Evolutionary conservation across 1,140 invertebrate species (phyloP), one percentile per base, ranked within the genome.

Genomic region (Samia ricini): DNA sequence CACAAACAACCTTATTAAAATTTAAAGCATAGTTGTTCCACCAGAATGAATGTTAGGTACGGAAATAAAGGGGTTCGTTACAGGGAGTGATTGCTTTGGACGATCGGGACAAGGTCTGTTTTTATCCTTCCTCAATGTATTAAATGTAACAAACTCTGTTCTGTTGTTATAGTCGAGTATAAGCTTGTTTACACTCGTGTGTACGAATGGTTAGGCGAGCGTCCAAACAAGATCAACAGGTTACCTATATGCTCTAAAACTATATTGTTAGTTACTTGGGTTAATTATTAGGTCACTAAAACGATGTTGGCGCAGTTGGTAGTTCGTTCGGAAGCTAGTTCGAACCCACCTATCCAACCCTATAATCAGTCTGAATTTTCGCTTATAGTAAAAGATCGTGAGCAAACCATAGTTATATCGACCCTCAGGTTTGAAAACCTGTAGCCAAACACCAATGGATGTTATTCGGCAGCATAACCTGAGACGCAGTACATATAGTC

Each of bases 151-250:
- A 56, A 56, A 29, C n/a, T 8, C n/a, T 29, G 55, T 19, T 20
- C 58, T 49, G 62, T 66, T 69, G 72, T 74, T 69, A 66, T 59
- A 63, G 22, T 42, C 64, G 71, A 64, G 71, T 74, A 71, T 74
- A 64, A 64, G 62, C 64, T 63, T 71, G 69, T 74, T 74, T 74
- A 63, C 69, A 74, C 71, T 67, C 55, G 50, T 51, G 42, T 59
- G 57, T 60, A 48, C 50, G 56, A 55, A 51, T 56, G 59, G 64
- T 68, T 63, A 49, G 65, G 59, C 56, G 15, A n/a, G 22, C 21
- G 52, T 22, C 33, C 56, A 58, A 58, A 21, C 20, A 20, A 50
- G 51, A 50, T 33, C 63, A 65, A 71, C 65, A 71, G 66, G 69
- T 71, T 63, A 26, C 7, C n/a, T 29, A 26, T 22, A 5, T 10